Percentiles rank a stretch among this genome's conserved stretches.
phyloP scores from a whole-genome alignment of 2,797 vertebrate genomes.

The Heteromormyrus szaboi region DNA sequence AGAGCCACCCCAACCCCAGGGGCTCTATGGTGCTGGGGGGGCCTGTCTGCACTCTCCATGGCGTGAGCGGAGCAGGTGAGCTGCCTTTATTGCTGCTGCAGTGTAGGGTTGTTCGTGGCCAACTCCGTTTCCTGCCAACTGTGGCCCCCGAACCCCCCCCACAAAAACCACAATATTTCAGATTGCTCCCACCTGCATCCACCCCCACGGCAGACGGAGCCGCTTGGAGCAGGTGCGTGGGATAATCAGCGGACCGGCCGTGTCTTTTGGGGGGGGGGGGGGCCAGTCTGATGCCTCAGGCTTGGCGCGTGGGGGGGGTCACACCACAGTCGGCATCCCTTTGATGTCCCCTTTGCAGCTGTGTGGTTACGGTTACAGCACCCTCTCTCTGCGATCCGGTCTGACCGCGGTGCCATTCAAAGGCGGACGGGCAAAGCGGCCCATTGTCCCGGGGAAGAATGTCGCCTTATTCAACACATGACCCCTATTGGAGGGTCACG shows the following conservation, averaged over 20 bases:
- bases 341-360: conserved; percentile 25
- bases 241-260: neutral
- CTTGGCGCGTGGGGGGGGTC: neutral
- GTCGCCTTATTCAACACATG: neutral
- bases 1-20: neutral
- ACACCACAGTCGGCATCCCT: neutral
- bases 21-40: neutral
- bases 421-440: neutral
- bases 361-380: conserved; percentile 33
- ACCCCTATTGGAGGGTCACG: neutral
- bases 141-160: neutral
- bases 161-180: neutral
- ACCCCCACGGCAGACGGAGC: neutral
- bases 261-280: neutral
- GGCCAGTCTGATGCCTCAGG: neutral
- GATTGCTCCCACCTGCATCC: neutral
- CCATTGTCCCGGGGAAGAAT: neutral
- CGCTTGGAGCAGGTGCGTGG: neutral
- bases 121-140: neutral
- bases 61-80: conserved; percentile 19
- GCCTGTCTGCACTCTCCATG: neutral
- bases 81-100: neutral
- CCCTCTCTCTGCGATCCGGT: neutral
- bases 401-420: neutral
- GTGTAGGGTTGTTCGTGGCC: neutral